Evolutionary conservation across 2,888 invertebrate species (phyloP).

Genomic region (Cryptocephalus moraei): DNA sequence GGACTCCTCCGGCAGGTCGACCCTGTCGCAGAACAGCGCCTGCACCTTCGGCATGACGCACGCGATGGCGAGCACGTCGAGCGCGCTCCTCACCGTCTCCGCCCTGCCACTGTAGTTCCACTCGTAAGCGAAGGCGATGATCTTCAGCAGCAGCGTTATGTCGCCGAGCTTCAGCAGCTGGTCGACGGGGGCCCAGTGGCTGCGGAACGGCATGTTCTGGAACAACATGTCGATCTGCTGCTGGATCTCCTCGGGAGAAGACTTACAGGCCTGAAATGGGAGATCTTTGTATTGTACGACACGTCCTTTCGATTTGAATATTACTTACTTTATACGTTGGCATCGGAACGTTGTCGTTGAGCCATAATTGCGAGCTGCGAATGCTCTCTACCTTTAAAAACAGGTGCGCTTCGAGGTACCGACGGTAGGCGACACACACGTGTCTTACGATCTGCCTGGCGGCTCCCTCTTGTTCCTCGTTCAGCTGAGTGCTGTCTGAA

Average conservation of each 20-base stretch:
- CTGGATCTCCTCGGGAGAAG: slow-evolving; percentile 70
- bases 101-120: slow-evolving; percentile 85
- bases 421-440: slow-evolving; percentile 79
- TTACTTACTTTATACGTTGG: slow-evolving; percentile 38
- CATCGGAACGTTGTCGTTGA: slow-evolving; percentile 30
- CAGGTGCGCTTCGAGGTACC: slow-evolving; percentile 87
- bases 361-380: slow-evolving; percentile 44
- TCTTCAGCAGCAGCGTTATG: slow-evolving; percentile 67
- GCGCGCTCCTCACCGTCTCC: slow-evolving; percentile 70
- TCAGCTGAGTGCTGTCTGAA: slow-evolving; percentile 51
- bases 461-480: slow-evolving; percentile 84
- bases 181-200: slow-evolving; percentile 84
- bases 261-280: slow-evolving; percentile 47
- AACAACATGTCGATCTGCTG: slow-evolving; percentile 77
- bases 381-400: slow-evolving; percentile 66
- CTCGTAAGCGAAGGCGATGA: slow-evolving; percentile 81
- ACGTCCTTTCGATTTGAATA: too few species aligned
- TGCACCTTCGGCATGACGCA: slow-evolving; percentile 79
- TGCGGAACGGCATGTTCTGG: slow-evolving; percentile 61
- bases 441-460: slow-evolving; percentile 84
- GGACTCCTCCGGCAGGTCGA: slow-evolving; percentile 68
- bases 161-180: slow-evolving; percentile 78
- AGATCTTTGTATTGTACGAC: too few species aligned
- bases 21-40: slow-evolving; percentile 60
- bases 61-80: slow-evolving; percentile 85